These are phyloP conservation scores for Chromobotia macracanthus DNA, from an alignment of 2,797 vertebrate genomes.

Conservation along the genomic window DNA sequence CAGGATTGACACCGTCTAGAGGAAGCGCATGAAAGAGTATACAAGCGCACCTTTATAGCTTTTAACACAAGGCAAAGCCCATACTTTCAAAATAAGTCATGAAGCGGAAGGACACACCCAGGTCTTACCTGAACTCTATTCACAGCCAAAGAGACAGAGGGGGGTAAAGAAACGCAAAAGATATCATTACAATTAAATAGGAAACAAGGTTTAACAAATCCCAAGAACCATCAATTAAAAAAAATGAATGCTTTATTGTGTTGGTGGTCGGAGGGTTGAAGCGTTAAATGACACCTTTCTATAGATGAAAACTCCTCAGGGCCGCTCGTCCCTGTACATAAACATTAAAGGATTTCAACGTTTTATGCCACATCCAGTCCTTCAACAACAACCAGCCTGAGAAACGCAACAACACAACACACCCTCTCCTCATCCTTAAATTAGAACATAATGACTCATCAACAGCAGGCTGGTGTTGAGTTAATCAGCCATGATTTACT, in stretches of 20 bases:
- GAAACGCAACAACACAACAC: slow-evolving; percentile 51
- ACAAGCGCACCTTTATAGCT: slow-evolving; percentile 71
- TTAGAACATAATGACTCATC: slow-evolving; percentile 68
- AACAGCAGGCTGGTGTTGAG: slow-evolving; percentile 67
- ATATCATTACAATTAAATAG: slow-evolving; percentile 78
- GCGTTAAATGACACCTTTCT: slow-evolving; percentile 73
- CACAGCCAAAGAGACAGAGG: slow-evolving; percentile 62
- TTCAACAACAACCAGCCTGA: slow-evolving; percentile 50
- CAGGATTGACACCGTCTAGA: slow-evolving; percentile 60
- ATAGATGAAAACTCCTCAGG: slow-evolving; percentile 64
- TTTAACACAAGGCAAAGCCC: slow-evolving; percentile 76
- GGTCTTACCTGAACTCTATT: slow-evolving; percentile 76
- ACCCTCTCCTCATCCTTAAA: slow-evolving; percentile 62
- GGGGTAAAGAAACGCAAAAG: slow-evolving; percentile 71
- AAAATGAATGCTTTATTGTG: slow-evolving; percentile 77
- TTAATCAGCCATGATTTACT: slow-evolving; percentile 74
- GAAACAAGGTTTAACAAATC: slow-evolving; percentile 77
- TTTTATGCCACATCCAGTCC: slow-evolving; percentile 64
- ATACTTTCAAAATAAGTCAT: slow-evolving; percentile 76
- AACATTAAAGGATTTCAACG: slow-evolving; percentile 68
- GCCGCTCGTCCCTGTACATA: slow-evolving; percentile 55
- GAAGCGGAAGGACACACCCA: slow-evolving; percentile 81
- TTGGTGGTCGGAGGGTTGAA: slow-evolving; percentile 72
- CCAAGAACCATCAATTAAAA: slow-evolving; percentile 75
- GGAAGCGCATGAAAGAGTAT: slow-evolving; percentile 74